Evolutionary conservation across 2,888 invertebrate species (phyloP), one percentile per base, ranked within the genome.

Genomic region (Brenthis daphne): DNA sequence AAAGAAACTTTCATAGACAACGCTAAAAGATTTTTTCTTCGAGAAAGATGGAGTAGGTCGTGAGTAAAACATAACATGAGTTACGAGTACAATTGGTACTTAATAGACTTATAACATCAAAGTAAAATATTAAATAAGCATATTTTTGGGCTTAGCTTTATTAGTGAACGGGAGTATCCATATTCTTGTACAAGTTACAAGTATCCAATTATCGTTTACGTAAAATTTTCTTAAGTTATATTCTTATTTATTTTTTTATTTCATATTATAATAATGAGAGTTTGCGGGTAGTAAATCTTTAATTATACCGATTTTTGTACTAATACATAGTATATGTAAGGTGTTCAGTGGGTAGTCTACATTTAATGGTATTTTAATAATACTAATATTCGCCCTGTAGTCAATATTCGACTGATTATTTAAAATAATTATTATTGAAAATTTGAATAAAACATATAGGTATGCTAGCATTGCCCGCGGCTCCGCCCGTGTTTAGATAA

Each of bases 21-120:
- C 5, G 37, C 37, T 8, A 6, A 2, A 37, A 37, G 8, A 48
- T 58, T 58, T 56, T 48, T 29, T 14, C 14, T 29, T 12, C 58
- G n/a, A n/a, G 58, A 48, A 58, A 29, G 48, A 3, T 14, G 8
- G 47, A 14, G n/a, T 43, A n/a, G n/a, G 29, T 58, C 58, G 48
- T 48, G 48, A 48, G 47, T 58, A 24, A 58, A 58, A 48, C 24
- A 48, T 29, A n/a, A 29, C 47, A 47, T 58, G 8, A 58, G 14
- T 48, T 58, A 58, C 16, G 16, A 16, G 16, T 16, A 16, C n/a
- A 48, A 58, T 48, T 48, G 24, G 48, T 58, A 4, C 29, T 29
- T 29, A 50, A 58, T 58, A 58, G 20, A 48, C 47, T 58, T 48
- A 48, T 11, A 48, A 58, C 48, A 29, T 58, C 48, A 58, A 58